Percentiles rank a stretch among this genome's conserved stretches.
Evolutionary conservation across 2,113 vertebrate genomes (phyloP).

Genomic region (Thermophis baileyi): DNA sequence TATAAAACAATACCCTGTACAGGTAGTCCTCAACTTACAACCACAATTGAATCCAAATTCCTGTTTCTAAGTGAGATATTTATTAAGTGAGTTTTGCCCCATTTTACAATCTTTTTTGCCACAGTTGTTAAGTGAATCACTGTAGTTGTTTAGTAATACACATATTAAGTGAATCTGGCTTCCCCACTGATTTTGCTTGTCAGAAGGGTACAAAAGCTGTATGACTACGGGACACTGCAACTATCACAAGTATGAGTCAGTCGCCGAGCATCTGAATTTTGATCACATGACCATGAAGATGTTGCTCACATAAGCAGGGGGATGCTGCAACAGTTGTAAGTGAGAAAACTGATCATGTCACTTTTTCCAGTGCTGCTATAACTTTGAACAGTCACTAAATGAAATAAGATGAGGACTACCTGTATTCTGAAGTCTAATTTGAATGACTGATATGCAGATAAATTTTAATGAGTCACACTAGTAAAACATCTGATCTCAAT

Average conservation of each 20-base stretch:
- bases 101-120: background rate
- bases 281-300: background rate
- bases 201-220: background rate
- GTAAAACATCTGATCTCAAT: background rate
- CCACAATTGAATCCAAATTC: background rate
- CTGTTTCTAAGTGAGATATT: background rate
- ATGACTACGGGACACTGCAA: background rate
- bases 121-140: background rate
- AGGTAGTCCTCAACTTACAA: background rate
- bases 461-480: background rate
- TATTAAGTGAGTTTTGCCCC: background rate
- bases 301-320: background rate
- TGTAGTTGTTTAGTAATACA: background rate
- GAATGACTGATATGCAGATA: background rate
- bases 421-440: background rate
- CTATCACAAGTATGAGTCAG: background rate
- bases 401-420: background rate
- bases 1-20: background rate
- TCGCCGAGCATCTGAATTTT: background rate
- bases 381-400: background rate
- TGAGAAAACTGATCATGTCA: background rate
- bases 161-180: background rate
- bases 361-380: background rate
- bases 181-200: background rate
- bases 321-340: too few relatives aligned